A percentile compares a stretch with the other conserved stretches of the same genome.
Evolutionary conservation across 2,888 invertebrate species (phyloP).

Genomic region (Cinara cedri): DNA sequence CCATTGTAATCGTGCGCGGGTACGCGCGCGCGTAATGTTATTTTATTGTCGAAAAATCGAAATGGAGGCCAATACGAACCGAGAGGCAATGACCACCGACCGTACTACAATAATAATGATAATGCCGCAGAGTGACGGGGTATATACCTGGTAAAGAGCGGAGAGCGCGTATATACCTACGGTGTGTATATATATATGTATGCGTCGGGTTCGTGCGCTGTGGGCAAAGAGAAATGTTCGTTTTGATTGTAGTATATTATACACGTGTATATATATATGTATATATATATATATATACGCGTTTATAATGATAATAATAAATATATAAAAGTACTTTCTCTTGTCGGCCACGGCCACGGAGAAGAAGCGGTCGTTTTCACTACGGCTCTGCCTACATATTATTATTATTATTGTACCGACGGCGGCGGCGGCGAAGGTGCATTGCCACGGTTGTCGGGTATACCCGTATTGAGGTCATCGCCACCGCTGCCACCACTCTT

Average conservation of each 20-base stretch:
- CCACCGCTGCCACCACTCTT: slow-evolving; percentile 23
- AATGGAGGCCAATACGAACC: slow-evolving; percentile 32
- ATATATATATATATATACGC: slow-evolving; percentile 23
- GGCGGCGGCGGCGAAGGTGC: slow-evolving; percentile 30
- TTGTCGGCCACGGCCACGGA: slow-evolving; percentile 55
- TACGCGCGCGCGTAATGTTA: too few relatives aligned
- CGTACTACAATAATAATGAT: too few relatives aligned
- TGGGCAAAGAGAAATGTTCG: slow-evolving; percentile 53
- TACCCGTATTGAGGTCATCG: slow-evolving; percentile 51
- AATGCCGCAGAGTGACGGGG: not conserved
- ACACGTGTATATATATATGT: slow-evolving; percentile 6
- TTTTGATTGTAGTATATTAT: slow-evolving; percentile 30
- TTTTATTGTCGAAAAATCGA: too few relatives aligned
- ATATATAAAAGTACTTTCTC: slow-evolving; percentile 54
- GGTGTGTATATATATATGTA: too few relatives aligned
- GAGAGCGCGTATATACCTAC: slow-evolving; percentile 24
- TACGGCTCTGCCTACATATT: not conserved
- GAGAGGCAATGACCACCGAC: slow-evolving; percentile 47
- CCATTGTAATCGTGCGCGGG: too few relatives aligned
- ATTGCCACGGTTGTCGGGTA: slow-evolving; percentile 43
- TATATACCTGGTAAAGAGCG: not conserved
- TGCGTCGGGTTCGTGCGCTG: slow-evolving; percentile 16
- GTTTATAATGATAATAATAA: slow-evolving; percentile 16
- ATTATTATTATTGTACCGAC: too few relatives aligned
- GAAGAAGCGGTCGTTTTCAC: slow-evolving; percentile 54